A percentile compares a stretch with the other conserved stretches of the same genome.
Conservation (phyloP, 2,797 vertebrate species). For the Enteromius paludinosus region DNA sequence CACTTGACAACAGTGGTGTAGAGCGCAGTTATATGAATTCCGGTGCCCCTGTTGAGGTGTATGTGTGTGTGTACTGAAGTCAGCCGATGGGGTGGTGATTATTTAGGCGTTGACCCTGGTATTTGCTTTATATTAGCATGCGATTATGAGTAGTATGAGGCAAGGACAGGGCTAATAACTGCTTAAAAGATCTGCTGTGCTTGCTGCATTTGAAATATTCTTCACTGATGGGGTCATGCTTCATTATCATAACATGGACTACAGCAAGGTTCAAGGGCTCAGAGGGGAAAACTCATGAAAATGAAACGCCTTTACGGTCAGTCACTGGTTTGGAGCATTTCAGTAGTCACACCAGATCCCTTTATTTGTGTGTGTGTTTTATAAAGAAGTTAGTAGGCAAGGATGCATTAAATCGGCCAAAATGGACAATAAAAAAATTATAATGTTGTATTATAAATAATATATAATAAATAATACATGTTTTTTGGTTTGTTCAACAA, state of each 20-base stretch:
- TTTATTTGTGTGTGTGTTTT: background rate
- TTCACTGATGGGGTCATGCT: background rate
- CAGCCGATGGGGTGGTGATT: constrained; percentile 24
- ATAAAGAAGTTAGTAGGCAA: background rate
- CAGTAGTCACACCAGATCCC: background rate
- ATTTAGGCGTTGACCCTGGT: constrained; percentile 16
- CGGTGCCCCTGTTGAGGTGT: background rate
- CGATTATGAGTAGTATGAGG: background rate
- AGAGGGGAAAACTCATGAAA: background rate
- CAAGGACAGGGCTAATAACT: constrained; percentile 10
- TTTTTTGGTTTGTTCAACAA: background rate
- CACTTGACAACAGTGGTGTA: background rate
- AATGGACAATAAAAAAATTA: background rate
- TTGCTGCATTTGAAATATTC: background rate
- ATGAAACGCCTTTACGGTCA: background rate
- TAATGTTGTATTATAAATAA: background rate
- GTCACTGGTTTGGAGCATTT: background rate
- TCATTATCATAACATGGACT: constrained; percentile 9
- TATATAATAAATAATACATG: background rate
- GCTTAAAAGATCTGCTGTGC: constrained; percentile 9
- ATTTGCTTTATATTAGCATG: constrained; percentile 42
- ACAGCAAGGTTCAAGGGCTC: background rate
- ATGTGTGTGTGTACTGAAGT: constrained; percentile 4
- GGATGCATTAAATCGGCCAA: background rate
- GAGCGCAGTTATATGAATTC: background rate